phyloP scores from a whole-genome alignment of 2,888 invertebrate genomes.

The Bruchidius siliquastri region DNA sequence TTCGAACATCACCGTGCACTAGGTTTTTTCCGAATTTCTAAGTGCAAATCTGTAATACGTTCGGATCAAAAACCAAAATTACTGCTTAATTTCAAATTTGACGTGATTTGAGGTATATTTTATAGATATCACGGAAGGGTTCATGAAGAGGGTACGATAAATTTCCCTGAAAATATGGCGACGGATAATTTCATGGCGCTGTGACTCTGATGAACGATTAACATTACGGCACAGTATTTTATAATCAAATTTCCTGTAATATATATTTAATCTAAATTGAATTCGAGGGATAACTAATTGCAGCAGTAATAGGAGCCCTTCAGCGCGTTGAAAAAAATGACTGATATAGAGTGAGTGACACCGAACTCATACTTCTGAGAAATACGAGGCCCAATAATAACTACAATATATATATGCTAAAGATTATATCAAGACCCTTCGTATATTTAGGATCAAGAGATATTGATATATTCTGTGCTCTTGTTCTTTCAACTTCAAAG shows the following conservation, averaged over 20 bases:
- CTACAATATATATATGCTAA: too few relatives aligned
- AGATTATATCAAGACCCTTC: too few relatives aligned
- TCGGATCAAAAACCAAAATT: not conserved
- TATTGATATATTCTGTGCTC: too few relatives aligned
- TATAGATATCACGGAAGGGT: not conserved
- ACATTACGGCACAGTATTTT: conserved; percentile 22
- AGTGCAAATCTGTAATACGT: too few relatives aligned
- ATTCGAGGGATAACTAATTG: conserved; percentile 22
- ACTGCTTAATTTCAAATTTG: not conserved
- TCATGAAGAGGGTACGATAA: not conserved
- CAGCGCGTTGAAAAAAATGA: not conserved
- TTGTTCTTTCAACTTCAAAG: too few relatives aligned
- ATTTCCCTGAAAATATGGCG: not conserved
- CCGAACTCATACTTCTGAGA: too few relatives aligned
- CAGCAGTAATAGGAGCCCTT: conserved; percentile 11
- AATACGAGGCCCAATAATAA: too few relatives aligned
- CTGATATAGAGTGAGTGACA: not conserved
- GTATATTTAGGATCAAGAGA: too few relatives aligned
- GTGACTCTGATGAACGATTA: conserved; percentile 27
- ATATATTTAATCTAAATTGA: conserved; percentile 29
- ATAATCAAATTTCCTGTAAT: conserved; percentile 24
- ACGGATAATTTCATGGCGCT: conserved; percentile 25
- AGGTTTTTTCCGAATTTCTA: too few relatives aligned
- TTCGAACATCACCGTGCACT: too few relatives aligned
- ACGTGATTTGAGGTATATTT: not conserved